Evolutionary conservation across 2,888 invertebrate species (phyloP), one percentile per base, ranked within the genome.

Genomic region (Malthinus seriepunctatus): DNA sequence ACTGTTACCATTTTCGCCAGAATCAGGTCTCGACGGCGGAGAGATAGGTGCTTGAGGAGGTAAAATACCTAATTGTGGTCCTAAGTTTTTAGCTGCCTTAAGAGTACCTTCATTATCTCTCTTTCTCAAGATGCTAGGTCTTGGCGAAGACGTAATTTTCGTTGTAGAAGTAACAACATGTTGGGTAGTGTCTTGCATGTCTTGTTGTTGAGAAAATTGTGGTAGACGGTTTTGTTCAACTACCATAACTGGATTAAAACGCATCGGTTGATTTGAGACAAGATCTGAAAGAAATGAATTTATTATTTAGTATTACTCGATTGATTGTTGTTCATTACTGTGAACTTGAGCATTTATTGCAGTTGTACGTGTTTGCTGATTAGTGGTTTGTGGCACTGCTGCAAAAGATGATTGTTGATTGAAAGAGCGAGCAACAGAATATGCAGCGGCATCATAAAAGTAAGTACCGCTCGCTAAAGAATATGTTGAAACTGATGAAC

Each of bases 61-160:
- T 62, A 42, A 0, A 68, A 64, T 33, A 3, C 32, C 52, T 56
- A 44, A 58, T 62, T 32, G 69, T 37, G 67, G 66, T 8, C 80
- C 80, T 45, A 87, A 77, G 77, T 87, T 87, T 73, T 86, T 86
- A 11, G 85, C 84, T 0, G 83, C 86, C 61, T 89, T 87, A 58
- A 86, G 77, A 0, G 88, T 84, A 10, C 87, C 87, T 56, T 95
- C 95, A 48, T 88, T 85, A 67, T 95, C 95, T 35, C 95, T 83
- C 80, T 96, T 96, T 59, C 95, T 83, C 56, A 96, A 80, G 79
- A 96, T 91, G 71, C 92, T 91, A 1, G 93, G 93, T 63, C 93
- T 78, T 0, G 92, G 91, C 11, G 90, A 79, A 4, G 78, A 79
- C 1, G 73, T 74, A 32, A 77, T 65, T 62, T 78, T 77, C 8